A percentile compares a stretch with the other conserved stretches of the same genome.
Conservation (phyloP, 2,888 invertebrate species). For the Ormyrus rosae region DNA sequence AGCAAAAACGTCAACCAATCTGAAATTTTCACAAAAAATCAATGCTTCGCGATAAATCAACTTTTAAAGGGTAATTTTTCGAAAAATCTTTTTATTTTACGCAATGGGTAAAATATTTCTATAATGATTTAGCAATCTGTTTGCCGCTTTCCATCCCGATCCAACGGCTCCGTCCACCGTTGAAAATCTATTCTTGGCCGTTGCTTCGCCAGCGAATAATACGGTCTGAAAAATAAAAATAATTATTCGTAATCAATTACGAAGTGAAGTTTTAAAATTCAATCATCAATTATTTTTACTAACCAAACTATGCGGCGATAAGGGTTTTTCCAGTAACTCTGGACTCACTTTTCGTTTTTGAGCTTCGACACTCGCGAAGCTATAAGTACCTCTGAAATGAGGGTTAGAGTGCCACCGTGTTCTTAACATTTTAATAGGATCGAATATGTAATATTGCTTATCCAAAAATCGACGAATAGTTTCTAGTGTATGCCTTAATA, state of each 20-base stretch:
- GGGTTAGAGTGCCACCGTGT: slow-evolving; percentile 81
- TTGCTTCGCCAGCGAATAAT: slow-evolving; percentile 83
- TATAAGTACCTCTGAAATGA: too few relatives aligned
- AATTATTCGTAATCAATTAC: slow-evolving; percentile 51
- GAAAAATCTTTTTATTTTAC: background rate
- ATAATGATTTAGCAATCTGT: slow-evolving; percentile 75
- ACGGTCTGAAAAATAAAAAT: slow-evolving; percentile 73
- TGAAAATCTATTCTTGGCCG: slow-evolving; percentile 78
- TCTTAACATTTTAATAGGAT: slow-evolving; percentile 75
- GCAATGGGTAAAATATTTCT: background rate
- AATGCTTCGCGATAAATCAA: too few relatives aligned
- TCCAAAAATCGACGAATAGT: too few relatives aligned
- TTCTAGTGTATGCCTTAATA: too few relatives aligned
- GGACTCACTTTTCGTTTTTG: too few relatives aligned
- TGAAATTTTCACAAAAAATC: too few relatives aligned
- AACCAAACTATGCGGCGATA: slow-evolving; percentile 23
- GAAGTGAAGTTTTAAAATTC: slow-evolving; percentile 58
- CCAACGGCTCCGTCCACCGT: slow-evolving; percentile 85
- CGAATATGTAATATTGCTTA: too few relatives aligned
- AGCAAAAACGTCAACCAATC: too few relatives aligned
- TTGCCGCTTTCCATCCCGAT: slow-evolving; percentile 84
- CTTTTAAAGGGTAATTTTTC: too few relatives aligned
- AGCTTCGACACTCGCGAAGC: too few relatives aligned
- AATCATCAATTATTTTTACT: background rate
- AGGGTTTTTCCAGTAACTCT: too few relatives aligned